Evolutionary conservation across 2,797 vertebrate species (phyloP).

Genomic region (Myotis pilosus): DNA sequence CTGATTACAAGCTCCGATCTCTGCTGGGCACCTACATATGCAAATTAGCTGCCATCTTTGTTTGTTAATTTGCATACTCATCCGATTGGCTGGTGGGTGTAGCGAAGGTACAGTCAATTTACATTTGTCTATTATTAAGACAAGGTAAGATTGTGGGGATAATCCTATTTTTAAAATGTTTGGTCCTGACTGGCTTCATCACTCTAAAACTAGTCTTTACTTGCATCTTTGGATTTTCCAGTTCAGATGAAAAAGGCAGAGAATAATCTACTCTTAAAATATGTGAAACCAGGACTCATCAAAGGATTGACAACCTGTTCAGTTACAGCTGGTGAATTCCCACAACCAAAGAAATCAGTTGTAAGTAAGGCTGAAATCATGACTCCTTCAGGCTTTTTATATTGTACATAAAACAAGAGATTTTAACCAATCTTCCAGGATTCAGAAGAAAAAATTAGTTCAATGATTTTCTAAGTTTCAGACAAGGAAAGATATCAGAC

Average conservation of each 20-base stretch:
- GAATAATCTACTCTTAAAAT: neutral
- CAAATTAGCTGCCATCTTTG: too few relatives aligned
- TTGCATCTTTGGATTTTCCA: neutral
- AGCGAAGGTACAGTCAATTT: too few relatives aligned
- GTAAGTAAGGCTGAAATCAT: neutral
- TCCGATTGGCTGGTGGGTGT: too few relatives aligned
- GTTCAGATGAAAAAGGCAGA: conserved; percentile 19
- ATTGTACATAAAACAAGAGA: neutral
- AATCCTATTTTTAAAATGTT: neutral
- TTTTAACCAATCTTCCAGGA: neutral
- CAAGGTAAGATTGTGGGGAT: neutral
- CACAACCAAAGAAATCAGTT: neutral
- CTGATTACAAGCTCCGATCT: too few relatives aligned
- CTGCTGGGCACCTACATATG: too few relatives aligned
- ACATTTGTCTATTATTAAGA: too few relatives aligned
- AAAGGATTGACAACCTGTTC: neutral
- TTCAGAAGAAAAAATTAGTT: neutral
- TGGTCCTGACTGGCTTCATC: neutral
- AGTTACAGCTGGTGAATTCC: neutral
- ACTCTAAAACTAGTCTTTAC: neutral
- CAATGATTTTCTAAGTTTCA: neutral
- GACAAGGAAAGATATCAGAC: neutral
- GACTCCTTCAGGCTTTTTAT: neutral
- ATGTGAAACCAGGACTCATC: neutral
- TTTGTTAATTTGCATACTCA: too few relatives aligned